Base-by-base conservation (phyloP, 2,888 invertebrate species). In the Alentia gelatinosa region DNA sequence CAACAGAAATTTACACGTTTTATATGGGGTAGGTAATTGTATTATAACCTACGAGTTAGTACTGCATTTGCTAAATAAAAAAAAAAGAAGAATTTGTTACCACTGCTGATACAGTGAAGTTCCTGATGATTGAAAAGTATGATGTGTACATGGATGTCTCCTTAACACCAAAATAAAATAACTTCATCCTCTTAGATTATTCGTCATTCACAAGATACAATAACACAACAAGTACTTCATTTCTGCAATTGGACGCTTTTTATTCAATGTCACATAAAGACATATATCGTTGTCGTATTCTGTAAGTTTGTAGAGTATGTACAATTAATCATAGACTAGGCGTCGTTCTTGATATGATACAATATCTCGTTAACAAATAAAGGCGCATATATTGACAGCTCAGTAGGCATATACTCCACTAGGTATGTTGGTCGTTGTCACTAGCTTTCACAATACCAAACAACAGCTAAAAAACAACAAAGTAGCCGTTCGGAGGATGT, bases 171-270 rank as follows among this genome's bases (percentile, higher is more conserved):
- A n/a, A n/a, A n/a, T n/a, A n/a, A n/a, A n/a, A n/a, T n/a, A n/a
- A n/a, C n/a, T n/a, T n/a, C n/a, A n/a, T n/a, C n/a, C n/a, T n/a
- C n/a, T n/a, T n/a, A n/a, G n/a, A n/a, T n/a, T n/a, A n/a, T n/a
- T n/a, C n/a, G n/a, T n/a, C n/a, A n/a, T n/a, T n/a, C n/a, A n/a
- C n/a, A n/a, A n/a, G n/a, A n/a, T n/a, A n/a, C n/a, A n/a, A n/a
- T n/a, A 42, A 7, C 56, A 56, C 19, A 56, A 5, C 56, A 56
- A 56, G 56, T 3, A 56, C 19, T 56, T 56, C 12, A 23, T 79
- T 39, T 79, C 39, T 35, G 79, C 79, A 79, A 79, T 35, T 79
- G 79, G 79, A 79, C 79, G 79, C 79, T 3, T 79, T 79, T 79
- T 35, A 79, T 79, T 79, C 79, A 19, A 23, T 79, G 79, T 37